These are phyloP conservation scores for Ophioninae sp. DNA, from an alignment of 2,888 invertebrate species.

Conservation along the genomic window DNA sequence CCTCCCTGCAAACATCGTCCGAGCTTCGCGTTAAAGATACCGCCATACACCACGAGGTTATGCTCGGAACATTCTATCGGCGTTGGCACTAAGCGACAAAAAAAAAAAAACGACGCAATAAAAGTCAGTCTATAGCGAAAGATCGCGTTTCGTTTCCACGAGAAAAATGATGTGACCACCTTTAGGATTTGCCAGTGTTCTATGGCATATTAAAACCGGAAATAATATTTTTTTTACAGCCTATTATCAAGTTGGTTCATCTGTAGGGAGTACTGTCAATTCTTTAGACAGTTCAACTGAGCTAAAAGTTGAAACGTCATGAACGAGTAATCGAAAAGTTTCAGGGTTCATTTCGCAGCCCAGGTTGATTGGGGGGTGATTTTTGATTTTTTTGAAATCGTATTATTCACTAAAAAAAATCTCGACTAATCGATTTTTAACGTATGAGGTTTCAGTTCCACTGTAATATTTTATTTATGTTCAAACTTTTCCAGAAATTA, in stretches of 20 bases:
- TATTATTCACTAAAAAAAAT: not conserved
- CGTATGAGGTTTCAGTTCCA: not conserved
- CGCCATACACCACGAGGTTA: not conserved
- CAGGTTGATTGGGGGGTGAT: too few relatives aligned
- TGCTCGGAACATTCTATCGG: not conserved
- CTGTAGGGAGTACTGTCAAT: too few relatives aligned
- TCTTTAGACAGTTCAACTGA: too few relatives aligned
- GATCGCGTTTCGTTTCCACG: not conserved
- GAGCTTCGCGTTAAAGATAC: conserved; percentile 63
- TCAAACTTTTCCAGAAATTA: not conserved
- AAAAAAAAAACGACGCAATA: not conserved
- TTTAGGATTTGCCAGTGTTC: not conserved
- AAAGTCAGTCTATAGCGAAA: not conserved
- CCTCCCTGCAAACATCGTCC: conserved; percentile 69
- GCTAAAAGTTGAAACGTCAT: too few relatives aligned
- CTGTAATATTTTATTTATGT: not conserved
- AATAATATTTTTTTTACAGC: too few relatives aligned
- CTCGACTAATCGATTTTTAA: not conserved
- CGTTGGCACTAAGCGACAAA: not conserved
- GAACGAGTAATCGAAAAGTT: too few relatives aligned
- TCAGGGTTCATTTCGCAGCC: too few relatives aligned
- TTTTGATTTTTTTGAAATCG: too few relatives aligned
- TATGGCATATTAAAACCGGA: not conserved
- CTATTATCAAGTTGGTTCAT: too few relatives aligned
- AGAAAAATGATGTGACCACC: not conserved